Base-by-base conservation (phyloP, 2,113 vertebrate species). In the Cyphomyrus discorhynchus region DNA sequence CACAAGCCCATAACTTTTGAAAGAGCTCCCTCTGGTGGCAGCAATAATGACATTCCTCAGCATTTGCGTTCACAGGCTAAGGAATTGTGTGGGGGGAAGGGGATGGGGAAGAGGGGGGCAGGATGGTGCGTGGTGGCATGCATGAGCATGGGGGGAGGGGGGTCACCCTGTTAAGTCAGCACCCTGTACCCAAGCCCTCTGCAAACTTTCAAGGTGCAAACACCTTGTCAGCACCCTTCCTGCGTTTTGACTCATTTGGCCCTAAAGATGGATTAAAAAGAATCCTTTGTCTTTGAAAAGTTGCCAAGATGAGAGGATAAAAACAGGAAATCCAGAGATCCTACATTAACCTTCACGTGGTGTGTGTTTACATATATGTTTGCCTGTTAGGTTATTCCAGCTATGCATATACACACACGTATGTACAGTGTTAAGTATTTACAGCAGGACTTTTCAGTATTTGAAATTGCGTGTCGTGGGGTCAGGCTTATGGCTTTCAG, bases 381-480 rank as follows among this genome's bases (percentile, higher is more conserved):
- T 53, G 21, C 56, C 19, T 89, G 21, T 95, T 95, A 94, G 86
- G 91, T 92, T 94, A 91, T 93, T 93, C 93, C 95, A 94, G 91
- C 92, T 91, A 91, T 94, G 89, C 95, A 96, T 96, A 94, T 95
- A 96, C 95, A 96, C 94, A 91, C 92, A 93, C 93, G 62, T 95
- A 94, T 96, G 90, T 96, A 96, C 94, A 96, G 91, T 47, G 42
- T 93, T 91, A 94, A 92, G 91, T 95, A 95, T 96, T 93, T 96
- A 96, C 95, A 96, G 89, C 91, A 93, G 91, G 91, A 90, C 93
- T 88, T 58, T 88, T 88, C 53, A 96, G 94, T 94, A 95, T 95
- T 94, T 95, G 92, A 91, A 94, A 90, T 91, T 93, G 93, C 93
- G 90, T 90, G 93, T 90, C 85, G 39, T 86, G 88, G 53, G 35